These are phyloP conservation scores for Calliopum simillimum DNA, from an alignment of 2,888 invertebrate species.

Conservation along the genomic window DNA sequence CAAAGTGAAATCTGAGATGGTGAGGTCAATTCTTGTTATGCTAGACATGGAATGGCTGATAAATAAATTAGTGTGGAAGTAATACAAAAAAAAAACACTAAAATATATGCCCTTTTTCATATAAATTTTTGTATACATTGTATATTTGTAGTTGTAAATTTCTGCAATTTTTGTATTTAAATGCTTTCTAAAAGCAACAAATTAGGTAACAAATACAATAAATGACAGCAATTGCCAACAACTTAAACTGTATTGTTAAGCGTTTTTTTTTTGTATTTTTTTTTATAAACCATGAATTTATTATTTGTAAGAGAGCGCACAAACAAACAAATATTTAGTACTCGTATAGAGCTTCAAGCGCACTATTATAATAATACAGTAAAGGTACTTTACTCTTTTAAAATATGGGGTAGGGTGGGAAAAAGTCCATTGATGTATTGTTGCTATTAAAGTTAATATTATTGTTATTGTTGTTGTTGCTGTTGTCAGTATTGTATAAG, in stretches of 20 bases:
- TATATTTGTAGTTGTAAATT: background rate
- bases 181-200: conserved; percentile 31
- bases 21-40: too few species aligned
- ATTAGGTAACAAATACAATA: conserved; percentile 44
- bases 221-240: conserved; percentile 42
- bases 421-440: conserved; percentile 24
- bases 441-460: conserved; percentile 15
- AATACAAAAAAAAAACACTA: too few species aligned
- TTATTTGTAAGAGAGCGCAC: background rate
- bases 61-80: too few species aligned
- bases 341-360: conserved; percentile 7
- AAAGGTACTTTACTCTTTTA: background rate
- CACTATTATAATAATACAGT: background rate
- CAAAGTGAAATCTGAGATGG: too few species aligned
- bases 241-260: conserved; percentile 12
- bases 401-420: background rate
- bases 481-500: background rate
- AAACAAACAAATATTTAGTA: too few species aligned
- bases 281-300: background rate
- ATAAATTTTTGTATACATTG: background rate
- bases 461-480: conserved; percentile 24
- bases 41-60: too few species aligned
- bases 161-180: too few species aligned
- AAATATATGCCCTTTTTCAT: too few species aligned
- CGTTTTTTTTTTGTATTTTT: background rate